Evolutionary conservation across 2,797 vertebrate species (phyloP).

Genomic region (Podarcis siculus): DNA sequence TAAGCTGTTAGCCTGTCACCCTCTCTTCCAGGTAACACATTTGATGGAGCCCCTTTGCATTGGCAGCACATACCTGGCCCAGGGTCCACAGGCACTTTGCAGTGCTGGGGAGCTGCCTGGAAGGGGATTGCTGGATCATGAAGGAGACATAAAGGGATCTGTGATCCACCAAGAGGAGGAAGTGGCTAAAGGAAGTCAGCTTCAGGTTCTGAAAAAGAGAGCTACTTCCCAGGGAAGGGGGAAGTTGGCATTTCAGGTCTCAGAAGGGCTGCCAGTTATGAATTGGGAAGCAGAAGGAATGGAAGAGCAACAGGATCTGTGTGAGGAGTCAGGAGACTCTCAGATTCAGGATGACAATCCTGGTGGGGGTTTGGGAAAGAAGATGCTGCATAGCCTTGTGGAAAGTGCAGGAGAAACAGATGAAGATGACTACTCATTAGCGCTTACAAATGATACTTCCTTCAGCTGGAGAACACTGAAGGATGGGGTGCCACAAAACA

Average conservation of each 20-base stretch:
- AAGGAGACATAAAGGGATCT: neutral
- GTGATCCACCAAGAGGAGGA: neutral
- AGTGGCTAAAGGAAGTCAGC: conserved; percentile 15
- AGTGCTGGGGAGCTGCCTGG: conserved; percentile 51
- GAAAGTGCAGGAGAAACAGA: conserved; percentile 10
- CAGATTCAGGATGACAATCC: neutral
- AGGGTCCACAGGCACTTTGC: conserved; percentile 47
- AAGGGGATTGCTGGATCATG: conserved; percentile 15
- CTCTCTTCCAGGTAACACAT: conserved; percentile 76
- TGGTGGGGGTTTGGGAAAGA: neutral
- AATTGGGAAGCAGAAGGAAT: neutral
- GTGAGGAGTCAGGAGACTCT: conserved; percentile 18
- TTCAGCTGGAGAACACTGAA: conserved; percentile 53
- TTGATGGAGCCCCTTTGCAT: conserved; percentile 77
- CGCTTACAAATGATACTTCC: conserved; percentile 49
- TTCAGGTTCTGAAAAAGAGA: conserved; percentile 12
- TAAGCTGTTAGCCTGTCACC: conserved; percentile 47
- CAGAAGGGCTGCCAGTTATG: conserved; percentile 15
- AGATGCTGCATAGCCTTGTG: neutral
- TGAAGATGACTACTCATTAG: conserved; percentile 50
- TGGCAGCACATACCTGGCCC: conserved; percentile 63
- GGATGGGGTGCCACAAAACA: conserved; percentile 57
- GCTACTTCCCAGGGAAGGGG: conserved; percentile 17
- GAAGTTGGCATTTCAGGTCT: conserved; percentile 8
- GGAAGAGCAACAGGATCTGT: conserved; percentile 22